A percentile compares a stretch with the other conserved stretches of the same genome.
Evolutionary conservation across 1,140 invertebrate species (phyloP).

Genomic region (Grapholita molesta): DNA sequence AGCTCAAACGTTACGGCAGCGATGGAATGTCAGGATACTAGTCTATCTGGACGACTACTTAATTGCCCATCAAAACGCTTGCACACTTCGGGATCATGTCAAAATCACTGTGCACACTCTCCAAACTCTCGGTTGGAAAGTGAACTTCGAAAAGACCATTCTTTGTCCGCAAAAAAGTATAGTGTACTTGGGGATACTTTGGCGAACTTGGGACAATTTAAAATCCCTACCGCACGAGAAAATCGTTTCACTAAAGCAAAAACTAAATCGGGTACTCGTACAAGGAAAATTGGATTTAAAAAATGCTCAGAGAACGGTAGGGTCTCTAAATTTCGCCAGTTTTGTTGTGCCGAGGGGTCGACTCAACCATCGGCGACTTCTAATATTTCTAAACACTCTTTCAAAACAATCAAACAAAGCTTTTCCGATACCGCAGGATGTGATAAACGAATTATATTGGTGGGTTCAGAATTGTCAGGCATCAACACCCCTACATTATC

Average conservation of each 20-base stretch:
- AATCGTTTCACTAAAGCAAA: background rate
- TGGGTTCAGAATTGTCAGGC: conserved; percentile 23
- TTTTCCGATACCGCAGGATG: background rate
- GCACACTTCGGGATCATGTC: conserved; percentile 1
- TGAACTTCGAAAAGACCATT: conserved; percentile 25
- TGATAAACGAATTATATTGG: conserved; percentile 15
- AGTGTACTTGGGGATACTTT: conserved; percentile 35
- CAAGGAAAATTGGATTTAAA: conserved; percentile 22
- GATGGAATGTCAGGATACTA: conserved; percentile 27
- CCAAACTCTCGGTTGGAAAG: conserved; percentile 23
- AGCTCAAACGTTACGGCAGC: conserved; percentile 32
- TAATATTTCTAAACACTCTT: background rate
- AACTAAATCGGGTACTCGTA: conserved; percentile 10
- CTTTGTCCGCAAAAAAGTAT: conserved; percentile 20
- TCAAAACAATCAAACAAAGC: background rate
- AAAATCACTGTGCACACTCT: conserved; percentile 17
- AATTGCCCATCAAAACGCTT: conserved; percentile 17
- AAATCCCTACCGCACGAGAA: conserved; percentile 35
- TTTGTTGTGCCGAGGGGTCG: conserved; percentile 75
- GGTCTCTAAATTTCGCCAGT: conserved; percentile 69
- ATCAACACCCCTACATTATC: conserved; percentile 22
- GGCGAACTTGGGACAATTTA: conserved; percentile 30
- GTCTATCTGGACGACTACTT: conserved; percentile 39
- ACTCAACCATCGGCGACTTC: conserved; percentile 21
- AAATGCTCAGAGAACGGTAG: conserved; percentile 36